Evolutionary conservation across 2,888 invertebrate species (phyloP), one percentile per base, ranked within the genome.

Genomic region (Chrysodeixis includens): DNA sequence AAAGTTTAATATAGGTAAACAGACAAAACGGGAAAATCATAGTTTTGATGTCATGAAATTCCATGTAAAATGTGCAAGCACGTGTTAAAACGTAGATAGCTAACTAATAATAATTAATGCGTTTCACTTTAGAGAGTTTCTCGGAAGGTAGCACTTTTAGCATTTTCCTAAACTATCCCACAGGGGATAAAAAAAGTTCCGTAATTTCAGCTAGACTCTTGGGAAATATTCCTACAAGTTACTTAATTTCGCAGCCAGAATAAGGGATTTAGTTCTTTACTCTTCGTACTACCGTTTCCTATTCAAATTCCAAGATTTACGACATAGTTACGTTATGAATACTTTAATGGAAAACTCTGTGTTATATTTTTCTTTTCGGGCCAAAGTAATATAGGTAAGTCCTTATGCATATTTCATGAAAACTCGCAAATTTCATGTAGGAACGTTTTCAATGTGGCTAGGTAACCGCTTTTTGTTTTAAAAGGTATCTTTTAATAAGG

Each of bases 371-470:
- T n/a, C 51, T 32, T 32, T 58, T 22, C 18, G 26, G 58, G 62
- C 26, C 46, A 62, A 56, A 26, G 62, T 62, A 35, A 59, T 52
- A 26, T 40, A 35, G n/a, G 16, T 52, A 40, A 44, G 35, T 52
- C 52, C 32, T 26, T 51, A 51, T 35, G 26, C 56, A 56, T 56
- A 62, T 70, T 60, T 52, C 26, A 53, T 60, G 26, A 58, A 63
- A 32, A 64, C 6, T 55, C 18, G 46, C 20, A 40, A 40, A 40
- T 53, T 60, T 65, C 30, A 35, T 14, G 30, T 30, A 14, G 60
- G 53, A 54, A n/a, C 44, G 9, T 30, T 60, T 60, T 7, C 44
- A 35, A 52, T 49, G 6, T 10, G 20, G 22, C 30, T 35, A 18
- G 44, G 44, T 46, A 16, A n/a, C 16, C 35, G 35, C 12, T 49